phyloP scores from a whole-genome alignment of 2,888 invertebrate genomes.

The Agriopis leucophaearia region DNA sequence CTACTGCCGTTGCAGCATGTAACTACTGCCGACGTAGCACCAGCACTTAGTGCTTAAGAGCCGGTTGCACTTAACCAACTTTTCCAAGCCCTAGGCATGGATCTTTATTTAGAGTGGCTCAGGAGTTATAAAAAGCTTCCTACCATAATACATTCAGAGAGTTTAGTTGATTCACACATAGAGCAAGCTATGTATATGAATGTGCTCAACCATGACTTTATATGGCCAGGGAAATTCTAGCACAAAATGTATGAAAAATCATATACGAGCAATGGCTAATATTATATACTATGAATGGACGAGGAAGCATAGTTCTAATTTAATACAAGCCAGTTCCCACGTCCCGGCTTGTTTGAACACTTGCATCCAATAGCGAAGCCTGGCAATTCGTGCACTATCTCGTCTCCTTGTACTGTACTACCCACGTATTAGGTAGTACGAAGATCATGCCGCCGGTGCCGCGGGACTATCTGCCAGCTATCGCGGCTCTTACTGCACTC shows the following conservation, averaged over 20 bases:
- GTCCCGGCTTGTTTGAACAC: constrained; percentile 5
- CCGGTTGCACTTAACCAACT: too few species aligned
- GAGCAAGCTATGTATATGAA: not conserved
- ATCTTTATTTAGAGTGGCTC: constrained; percentile 15
- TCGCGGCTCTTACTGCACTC: constrained; percentile 25
- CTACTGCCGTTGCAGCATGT: not conserved
- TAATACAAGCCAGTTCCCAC: constrained; percentile 16
- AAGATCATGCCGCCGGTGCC: constrained; percentile 7
- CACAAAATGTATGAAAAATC: not conserved
- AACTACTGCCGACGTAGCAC: constrained; percentile 10
- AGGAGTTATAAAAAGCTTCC: constrained; percentile 24
- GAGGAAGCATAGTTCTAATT: not conserved
- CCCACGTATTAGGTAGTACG: not conserved
- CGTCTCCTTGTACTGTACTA: not conserved
- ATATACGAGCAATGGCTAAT: not conserved
- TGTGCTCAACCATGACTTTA: not conserved
- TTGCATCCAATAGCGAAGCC: constrained; percentile 9
- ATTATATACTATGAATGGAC: not conserved
- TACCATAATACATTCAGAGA: not conserved
- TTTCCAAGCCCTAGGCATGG: constrained; percentile 28
- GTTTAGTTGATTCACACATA: not conserved
- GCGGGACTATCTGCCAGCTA: constrained; percentile 29
- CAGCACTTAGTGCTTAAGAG: constrained; percentile 23
- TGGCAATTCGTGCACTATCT: constrained; percentile 31
- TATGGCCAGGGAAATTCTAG: not conserved